Evolutionary conservation across 1,140 invertebrate species (phyloP), one percentile per base, ranked within the genome.

Genomic region (Euura saliciscinereae): DNA sequence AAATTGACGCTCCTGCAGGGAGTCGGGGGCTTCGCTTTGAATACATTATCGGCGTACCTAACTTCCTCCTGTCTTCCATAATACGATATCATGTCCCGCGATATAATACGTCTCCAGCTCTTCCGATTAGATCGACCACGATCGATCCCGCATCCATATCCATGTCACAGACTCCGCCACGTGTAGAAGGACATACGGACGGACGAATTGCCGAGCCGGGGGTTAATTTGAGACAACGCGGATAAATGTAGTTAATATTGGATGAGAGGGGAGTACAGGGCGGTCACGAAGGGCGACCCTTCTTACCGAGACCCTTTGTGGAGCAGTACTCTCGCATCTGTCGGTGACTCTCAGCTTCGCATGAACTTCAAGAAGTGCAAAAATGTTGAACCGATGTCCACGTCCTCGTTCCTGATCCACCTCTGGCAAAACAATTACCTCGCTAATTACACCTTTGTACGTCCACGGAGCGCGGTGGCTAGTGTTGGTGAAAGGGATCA

Each of bases 161-260:
- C 28, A 28, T 28, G 79, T 76, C 75, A 8, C 74, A 80, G 76
- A 78, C 76, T 28, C 28, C 28, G 28, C 28, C 28, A 28, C 28
- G 28, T 28, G 1, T 28, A 28, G 76, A 59, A 66, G 74, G 78
- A 78, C 81, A 80, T 79, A 80, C 80, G 77, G 77, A 80, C 75
- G 75, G 66, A 84, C 82, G 80, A 84, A 84, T 81, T 69, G 75
- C 66, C 77, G 77, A 85, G 82, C 84, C 81, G 81, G 79, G 82
- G 83, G 84, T 84, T 86, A 86, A 86, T 86, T 84, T 82, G 81
- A 84, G 78, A 83, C 82, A 83, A 81, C 79, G 81, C 78, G 82
- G 82, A 85, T 85, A 84, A 84, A 83, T 84, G 84, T 84, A 85
- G 80, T 85, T 85, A 85, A 85, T 85, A 85, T 83, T 80, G 79